phyloP scores from a whole-genome alignment of 30 jellyfish, hydroid and myxozoan species.

The Morbakka virulenta region DNA sequence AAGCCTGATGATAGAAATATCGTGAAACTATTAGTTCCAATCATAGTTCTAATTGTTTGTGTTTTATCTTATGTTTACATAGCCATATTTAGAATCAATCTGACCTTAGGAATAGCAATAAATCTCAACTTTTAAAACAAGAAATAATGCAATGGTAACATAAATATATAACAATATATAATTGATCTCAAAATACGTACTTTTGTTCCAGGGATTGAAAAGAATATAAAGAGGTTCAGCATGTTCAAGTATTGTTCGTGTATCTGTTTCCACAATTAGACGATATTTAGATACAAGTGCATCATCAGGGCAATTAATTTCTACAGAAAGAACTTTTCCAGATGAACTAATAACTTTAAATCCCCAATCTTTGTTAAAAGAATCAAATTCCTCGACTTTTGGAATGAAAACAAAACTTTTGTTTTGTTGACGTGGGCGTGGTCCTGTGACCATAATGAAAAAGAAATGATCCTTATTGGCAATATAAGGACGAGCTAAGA shows the following conservation, averaged over 20 bases:
- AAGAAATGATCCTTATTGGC: constrained; percentile 2
- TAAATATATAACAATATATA: no score
- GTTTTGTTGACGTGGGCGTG: constrained; percentile 39
- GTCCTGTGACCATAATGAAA: constrained; percentile 28
- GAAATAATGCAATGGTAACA: no score
- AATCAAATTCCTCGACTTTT: constrained; percentile 7
- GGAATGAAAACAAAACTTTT: constrained; percentile 5
- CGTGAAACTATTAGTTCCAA: no score
- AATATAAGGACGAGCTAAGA: constrained; percentile 3
- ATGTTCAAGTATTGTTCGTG: constrained; percentile 7
- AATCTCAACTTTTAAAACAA: neutral
- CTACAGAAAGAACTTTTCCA: neutral
- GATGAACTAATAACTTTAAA: neutral
- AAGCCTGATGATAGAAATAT: no score
- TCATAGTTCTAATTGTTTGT: no score
- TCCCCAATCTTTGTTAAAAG: constrained; percentile 6
- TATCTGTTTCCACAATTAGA: neutral
- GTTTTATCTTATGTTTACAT: no score
- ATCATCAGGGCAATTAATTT: constrained; percentile 16
- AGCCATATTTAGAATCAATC: no score
- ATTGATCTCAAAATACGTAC: no score
- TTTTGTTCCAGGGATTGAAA: constrained; percentile 6
- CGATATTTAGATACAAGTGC: constrained; percentile 9
- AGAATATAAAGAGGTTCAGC: constrained; percentile 6
- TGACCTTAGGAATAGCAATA: no score